These are phyloP conservation scores for Rhagoletis pomonella DNA, from an alignment of 1,140 invertebrate species.

Conservation along the genomic window DNA sequence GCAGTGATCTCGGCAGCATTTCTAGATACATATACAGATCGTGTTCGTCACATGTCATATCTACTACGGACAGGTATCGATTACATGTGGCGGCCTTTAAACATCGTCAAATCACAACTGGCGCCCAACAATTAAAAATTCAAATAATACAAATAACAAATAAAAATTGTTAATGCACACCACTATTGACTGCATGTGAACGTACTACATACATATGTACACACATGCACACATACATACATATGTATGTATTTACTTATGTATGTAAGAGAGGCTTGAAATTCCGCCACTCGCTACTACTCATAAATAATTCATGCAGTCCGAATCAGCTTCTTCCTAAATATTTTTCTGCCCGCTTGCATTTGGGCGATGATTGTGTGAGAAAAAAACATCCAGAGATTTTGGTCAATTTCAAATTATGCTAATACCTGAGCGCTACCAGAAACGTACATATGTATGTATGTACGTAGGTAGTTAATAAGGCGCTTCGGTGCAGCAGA, in stretches of 20 bases:
- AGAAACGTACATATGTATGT: neutral
- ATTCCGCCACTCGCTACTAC: constrained; percentile 10
- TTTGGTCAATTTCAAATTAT: constrained; percentile 50
- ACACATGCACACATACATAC: neutral
- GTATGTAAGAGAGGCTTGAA: neutral
- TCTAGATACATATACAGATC: neutral
- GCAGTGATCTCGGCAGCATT: neutral
- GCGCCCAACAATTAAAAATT: constrained; percentile 73
- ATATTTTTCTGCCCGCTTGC: neutral
- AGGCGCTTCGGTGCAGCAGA: neutral
- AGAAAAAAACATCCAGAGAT: constrained; percentile 9
- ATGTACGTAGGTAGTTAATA: neutral
- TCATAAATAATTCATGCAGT: constrained; percentile 48
- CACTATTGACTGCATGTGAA: neutral
- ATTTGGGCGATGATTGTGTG: neutral
- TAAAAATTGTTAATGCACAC: constrained; percentile 48
- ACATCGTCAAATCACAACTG: constrained; percentile 58
- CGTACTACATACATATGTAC: neutral
- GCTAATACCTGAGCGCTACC: constrained; percentile 32
- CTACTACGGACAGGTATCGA: constrained; percentile 15
- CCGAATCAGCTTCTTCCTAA: neutral
- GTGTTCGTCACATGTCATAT: constrained; percentile 30
- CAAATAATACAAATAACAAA: constrained; percentile 66
- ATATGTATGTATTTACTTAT: neutral
- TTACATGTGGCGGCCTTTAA: neutral